Evolutionary conservation across 2,113 vertebrate species (phyloP).

Genomic region (Melanostigma gelatinosum): DNA sequence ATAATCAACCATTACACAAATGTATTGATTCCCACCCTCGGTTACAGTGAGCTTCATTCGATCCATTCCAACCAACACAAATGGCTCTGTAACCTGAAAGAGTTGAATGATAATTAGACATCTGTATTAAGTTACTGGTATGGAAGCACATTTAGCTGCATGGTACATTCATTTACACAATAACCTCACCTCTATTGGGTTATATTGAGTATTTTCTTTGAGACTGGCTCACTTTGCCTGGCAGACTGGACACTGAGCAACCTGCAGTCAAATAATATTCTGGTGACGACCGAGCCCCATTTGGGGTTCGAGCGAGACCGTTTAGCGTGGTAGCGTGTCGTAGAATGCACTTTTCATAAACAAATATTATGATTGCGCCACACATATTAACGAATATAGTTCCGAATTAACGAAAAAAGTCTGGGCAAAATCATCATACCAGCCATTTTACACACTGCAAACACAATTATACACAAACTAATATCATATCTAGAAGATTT

Average conservation of each 20-base stretch:
- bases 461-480: too few species aligned
- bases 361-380: too few species aligned
- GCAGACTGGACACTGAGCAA: not conserved
- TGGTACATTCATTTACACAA: not conserved
- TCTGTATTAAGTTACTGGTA: not conserved
- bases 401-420: too few species aligned
- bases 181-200: not conserved
- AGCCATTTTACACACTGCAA: too few species aligned
- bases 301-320: too few species aligned
- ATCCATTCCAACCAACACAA: not conserved
- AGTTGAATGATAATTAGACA: not conserved
- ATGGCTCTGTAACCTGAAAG: not conserved
- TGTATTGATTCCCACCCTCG: not conserved
- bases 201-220: not conserved
- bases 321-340: too few species aligned
- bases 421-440: too few species aligned
- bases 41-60: not conserved
- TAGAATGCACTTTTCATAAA: too few species aligned
- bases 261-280: too few species aligned
- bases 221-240: not conserved
- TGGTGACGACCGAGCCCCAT: too few species aligned
- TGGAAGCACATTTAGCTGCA: not conserved
- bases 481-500: too few species aligned
- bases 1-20: not conserved
- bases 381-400: too few species aligned